Conservation (phyloP, 2,888 invertebrate genomes). For the Drosophila neutralis region DNA sequence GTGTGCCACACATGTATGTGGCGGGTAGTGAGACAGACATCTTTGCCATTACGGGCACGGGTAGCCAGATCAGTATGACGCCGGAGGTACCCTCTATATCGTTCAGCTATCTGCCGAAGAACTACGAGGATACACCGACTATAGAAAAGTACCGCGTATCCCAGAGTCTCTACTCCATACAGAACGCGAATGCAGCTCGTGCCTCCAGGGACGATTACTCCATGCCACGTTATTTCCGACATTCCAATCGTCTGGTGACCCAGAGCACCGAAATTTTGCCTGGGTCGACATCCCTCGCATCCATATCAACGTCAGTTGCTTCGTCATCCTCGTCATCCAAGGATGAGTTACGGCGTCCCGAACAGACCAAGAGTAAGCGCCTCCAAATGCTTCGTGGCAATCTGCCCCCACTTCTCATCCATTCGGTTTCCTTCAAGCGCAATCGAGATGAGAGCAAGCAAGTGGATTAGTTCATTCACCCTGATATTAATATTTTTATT, state of each 20-base stretch:
- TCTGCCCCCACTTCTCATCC: conserved; percentile 84
- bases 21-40: conserved; percentile 84
- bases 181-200: conserved; percentile 85
- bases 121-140: conserved; percentile 84
- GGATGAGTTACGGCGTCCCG: conserved; percentile 71
- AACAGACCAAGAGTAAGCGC: conserved; percentile 83
- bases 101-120: conserved; percentile 84
- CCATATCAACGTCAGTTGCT: conserved; percentile 61
- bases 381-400: conserved; percentile 83
- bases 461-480: conserved; percentile 60
- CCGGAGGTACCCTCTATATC: conserved; percentile 85
- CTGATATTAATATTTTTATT: background rate
- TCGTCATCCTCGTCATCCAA: conserved; percentile 67
- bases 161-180: conserved; percentile 85
- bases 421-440: conserved; percentile 83
- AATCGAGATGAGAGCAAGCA: conserved; percentile 80
- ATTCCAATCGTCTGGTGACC: conserved; percentile 82
- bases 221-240: conserved; percentile 88
- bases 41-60: conserved; percentile 83
- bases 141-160: conserved; percentile 85
- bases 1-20: conserved; percentile 83
- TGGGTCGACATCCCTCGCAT: conserved; percentile 64
- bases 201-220: conserved; percentile 86
- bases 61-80: conserved; percentile 84
- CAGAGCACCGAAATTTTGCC: conserved; percentile 81